Evolutionary conservation across 2,797 vertebrate genomes (phyloP), one percentile per base, ranked within the genome.

Genomic region (Halcyon chelicuti): DNA sequence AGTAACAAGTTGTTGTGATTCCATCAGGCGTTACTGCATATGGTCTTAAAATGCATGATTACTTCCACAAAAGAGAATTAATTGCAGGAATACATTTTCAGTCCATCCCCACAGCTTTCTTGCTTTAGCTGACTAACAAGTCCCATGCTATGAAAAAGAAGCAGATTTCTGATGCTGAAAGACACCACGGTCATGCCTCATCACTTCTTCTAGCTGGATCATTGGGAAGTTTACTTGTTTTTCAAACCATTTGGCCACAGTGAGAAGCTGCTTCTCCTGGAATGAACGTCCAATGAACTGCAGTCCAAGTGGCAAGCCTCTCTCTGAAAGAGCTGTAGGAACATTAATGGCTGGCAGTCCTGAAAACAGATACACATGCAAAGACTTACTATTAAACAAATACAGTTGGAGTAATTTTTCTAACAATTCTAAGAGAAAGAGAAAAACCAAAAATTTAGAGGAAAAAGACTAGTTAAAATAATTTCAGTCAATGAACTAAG

Each of bases 201-300:
- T 68, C 51, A 97, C 39, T 86, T 94, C 98, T 85, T 97, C 95
- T 96, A 99, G 96, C n/a, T 96, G 88, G 86, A 99, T 98, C 62
- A 91, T 40, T 68, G 99, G 99, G 95, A 99, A 99, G 17, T 98
- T 97, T 12, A 99, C 98, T 97, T 99, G 98, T 94, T 98, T 98
- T 97, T 99, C 99, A 62, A 99, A 97, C 99, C 99, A 99, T 31
- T 95, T 98, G 81, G 99, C 99, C 40, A 99, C 93, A 28, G 97
- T 96, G 21, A 99, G 98, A 95, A 99, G 98, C 97, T 98, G 98
- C 94, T 96, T 91, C 96, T 99, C 99, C 83, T 98, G 98, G 95
- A 99, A 98, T 15, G 98, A 96, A 19, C 92, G 98, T 52, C 99
- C 99, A 81, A 99, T 99, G 58, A 99, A 98, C 97, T 99, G 99